These are phyloP conservation scores for Cariama cristata DNA, from an alignment of 2,113 vertebrate species.

Conservation along the genomic window DNA sequence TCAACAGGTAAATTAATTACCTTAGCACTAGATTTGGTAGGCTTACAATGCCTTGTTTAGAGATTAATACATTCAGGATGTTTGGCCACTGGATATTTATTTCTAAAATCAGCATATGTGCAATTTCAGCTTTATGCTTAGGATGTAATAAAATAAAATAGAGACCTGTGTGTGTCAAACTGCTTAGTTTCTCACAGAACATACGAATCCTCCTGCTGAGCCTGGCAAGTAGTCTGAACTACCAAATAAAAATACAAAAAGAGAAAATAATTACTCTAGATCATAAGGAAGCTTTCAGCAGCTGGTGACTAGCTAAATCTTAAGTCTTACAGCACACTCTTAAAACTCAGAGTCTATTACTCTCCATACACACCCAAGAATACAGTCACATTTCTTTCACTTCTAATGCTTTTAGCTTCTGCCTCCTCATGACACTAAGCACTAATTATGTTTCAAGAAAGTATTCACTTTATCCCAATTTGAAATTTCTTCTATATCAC, in stretches of 20 bases:
- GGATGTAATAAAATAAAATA: not conserved
- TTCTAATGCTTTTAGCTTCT: not conserved
- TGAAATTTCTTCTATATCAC: not conserved
- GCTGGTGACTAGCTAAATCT: not conserved
- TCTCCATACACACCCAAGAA: not conserved
- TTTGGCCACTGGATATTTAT: not conserved
- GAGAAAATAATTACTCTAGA: not conserved
- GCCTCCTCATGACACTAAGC: not conserved
- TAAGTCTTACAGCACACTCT: not conserved
- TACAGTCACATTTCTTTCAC: fast-evolving
- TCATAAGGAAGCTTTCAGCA: not conserved
- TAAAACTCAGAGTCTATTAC: not conserved
- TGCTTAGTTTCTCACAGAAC: not conserved
- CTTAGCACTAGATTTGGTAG: not conserved
- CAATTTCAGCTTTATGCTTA: not conserved
- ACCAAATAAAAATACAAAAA: not conserved
- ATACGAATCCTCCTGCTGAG: not conserved
- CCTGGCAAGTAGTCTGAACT: not conserved
- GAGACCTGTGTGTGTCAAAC: not conserved
- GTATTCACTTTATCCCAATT: not conserved
- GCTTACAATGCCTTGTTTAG: not conserved
- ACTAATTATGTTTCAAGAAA: not conserved
- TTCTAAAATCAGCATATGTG: not conserved
- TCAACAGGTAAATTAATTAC: not conserved
- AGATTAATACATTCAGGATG: not conserved